Evolutionary conservation across 2,888 invertebrate genomes (phyloP).

Genomic region (Cremastinae sp.): DNA sequence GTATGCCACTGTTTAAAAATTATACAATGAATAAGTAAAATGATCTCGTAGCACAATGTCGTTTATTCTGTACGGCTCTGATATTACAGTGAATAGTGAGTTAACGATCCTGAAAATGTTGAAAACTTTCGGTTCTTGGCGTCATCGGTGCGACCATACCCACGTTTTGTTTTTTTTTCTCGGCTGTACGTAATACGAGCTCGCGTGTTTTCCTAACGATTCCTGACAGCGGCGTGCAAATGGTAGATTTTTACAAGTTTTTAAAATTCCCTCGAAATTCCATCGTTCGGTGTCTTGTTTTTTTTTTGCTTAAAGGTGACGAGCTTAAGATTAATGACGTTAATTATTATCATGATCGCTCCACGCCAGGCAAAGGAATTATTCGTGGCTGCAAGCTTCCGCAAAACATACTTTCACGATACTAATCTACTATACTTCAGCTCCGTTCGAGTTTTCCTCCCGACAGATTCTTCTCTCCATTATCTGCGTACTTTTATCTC

Average conservation of each 20-base stretch:
- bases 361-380: constrained; percentile 58
- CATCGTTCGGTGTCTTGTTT: too few relatives aligned
- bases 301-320: constrained; percentile 39
- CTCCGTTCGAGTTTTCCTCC: neutral
- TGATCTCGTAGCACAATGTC: constrained; percentile 69
- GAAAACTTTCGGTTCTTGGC: constrained; percentile 33
- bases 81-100: constrained; percentile 68
- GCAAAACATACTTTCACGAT: constrained; percentile 46
- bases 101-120: constrained; percentile 58
- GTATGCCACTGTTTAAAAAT: too few relatives aligned
- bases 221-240: constrained; percentile 58
- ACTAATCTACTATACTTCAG: constrained; percentile 33
- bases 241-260: constrained; percentile 19
- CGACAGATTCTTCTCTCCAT: constrained; percentile 35
- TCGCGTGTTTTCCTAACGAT: constrained; percentile 51
- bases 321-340: constrained; percentile 59
- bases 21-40: constrained; percentile 49
- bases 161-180: constrained; percentile 12
- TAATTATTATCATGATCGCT: constrained; percentile 62
- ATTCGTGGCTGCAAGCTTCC: constrained; percentile 51
- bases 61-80: constrained; percentile 72
- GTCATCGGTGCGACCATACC: constrained; percentile 22
- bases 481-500: constrained; percentile 43
- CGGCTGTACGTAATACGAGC: constrained; percentile 44
- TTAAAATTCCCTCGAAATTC: neutral